phyloP scores from a whole-genome alignment of 1,140 invertebrate species.

The Antheraea pernyi region DNA sequence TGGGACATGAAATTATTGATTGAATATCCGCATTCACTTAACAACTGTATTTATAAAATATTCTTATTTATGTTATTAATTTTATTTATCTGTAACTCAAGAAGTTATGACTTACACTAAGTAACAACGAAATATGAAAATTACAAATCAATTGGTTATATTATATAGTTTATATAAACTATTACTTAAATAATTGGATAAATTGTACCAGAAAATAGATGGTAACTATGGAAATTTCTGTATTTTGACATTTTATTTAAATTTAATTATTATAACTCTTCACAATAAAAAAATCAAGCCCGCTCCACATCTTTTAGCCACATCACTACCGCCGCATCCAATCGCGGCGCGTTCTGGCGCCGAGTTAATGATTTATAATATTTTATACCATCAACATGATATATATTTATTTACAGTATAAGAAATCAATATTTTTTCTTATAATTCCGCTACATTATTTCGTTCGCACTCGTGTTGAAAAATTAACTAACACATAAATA shows the following conservation, averaged over 20 bases:
- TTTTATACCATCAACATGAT: constrained; percentile 19
- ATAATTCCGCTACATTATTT: neutral
- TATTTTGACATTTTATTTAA: no score
- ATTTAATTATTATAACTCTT: constrained; percentile 5
- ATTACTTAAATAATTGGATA: no score
- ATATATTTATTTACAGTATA: constrained; percentile 22
- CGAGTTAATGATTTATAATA: constrained; percentile 24
- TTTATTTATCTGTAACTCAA: no score
- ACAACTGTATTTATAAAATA: neutral
- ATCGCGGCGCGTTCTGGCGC: constrained; percentile 16
- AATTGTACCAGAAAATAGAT: no score
- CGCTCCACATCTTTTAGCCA: constrained; percentile 16
- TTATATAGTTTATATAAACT: no score
- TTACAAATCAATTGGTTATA: no score
- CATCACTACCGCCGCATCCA: constrained; percentile 5
- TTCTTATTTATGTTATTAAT: neutral
- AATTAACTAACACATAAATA: neutral
- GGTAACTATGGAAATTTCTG: no score
- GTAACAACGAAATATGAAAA: no score
- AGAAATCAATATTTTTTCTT: neutral
- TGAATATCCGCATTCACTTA: no score
- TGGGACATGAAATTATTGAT: no score
- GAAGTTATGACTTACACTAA: no score
- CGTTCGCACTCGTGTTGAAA: neutral
- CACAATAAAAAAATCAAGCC: constrained; percentile 1